A percentile compares a stretch with the other conserved stretches of the same genome.
Conservation (phyloP, 1,140 invertebrate species). For the Aphis craccivora region DNA sequence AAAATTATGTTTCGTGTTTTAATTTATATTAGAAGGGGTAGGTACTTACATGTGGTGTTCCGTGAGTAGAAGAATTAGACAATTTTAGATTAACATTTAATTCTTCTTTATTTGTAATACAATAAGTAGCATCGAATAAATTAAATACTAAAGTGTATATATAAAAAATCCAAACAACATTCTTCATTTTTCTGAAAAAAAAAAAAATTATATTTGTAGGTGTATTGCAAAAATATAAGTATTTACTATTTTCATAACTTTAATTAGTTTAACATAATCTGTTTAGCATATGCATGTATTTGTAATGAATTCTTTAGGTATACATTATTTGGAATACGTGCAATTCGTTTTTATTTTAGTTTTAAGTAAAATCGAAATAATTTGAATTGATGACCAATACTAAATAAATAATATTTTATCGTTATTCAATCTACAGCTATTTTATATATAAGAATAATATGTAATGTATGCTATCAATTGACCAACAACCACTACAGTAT, state of each 20-base stretch:
- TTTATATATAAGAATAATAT: not conserved
- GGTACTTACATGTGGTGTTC: constrained; percentile 2
- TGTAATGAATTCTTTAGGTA: not conserved
- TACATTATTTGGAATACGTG: not conserved
- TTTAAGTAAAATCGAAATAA: not conserved
- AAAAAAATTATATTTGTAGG: not conserved
- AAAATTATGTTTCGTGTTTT: not conserved
- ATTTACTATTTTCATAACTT: not conserved
- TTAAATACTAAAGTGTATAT: not conserved
- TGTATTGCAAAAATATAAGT: no score
- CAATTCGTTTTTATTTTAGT: not conserved
- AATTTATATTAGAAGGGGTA: not conserved
- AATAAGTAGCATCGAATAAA: not conserved
- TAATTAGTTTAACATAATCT: not conserved
- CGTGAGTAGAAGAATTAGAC: not conserved
- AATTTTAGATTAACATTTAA: not conserved
- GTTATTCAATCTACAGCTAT: not conserved
- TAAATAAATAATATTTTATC: not conserved
- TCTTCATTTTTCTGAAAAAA: constrained; percentile 50
- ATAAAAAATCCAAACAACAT: constrained; percentile 20
- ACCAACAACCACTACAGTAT: not conserved
- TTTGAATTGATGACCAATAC: not conserved
- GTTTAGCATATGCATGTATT: not conserved
- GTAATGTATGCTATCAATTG: not conserved
- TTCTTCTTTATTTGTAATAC: constrained; percentile 10